phyloP scores from a whole-genome alignment of 2,888 invertebrate species.

The Apamea crenata region DNA sequence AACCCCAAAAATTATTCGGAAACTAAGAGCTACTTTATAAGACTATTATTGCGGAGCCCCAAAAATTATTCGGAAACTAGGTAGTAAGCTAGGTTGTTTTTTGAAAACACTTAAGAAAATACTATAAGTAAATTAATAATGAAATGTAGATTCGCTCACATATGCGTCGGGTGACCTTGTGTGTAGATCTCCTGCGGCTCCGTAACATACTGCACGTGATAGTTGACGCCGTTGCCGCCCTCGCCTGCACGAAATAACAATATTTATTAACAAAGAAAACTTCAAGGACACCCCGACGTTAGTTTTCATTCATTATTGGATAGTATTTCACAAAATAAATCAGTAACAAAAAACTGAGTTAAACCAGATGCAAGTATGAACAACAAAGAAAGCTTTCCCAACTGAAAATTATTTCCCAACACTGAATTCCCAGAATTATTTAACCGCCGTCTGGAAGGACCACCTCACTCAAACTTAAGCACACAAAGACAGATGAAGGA shows the following conservation, averaged over 20 bases:
- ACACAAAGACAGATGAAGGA: constrained; percentile 52
- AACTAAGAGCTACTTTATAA: no score
- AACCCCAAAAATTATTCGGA: background rate
- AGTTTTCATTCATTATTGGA: background rate
- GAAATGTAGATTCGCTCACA: constrained; percentile 74
- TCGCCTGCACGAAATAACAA: constrained; percentile 86
- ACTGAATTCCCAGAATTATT: constrained; percentile 10
- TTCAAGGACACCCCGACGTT: background rate
- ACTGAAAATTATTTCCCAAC: constrained; percentile 3
- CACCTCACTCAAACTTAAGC: constrained; percentile 22
- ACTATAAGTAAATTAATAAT: background rate
- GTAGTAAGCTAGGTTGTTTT: background rate
- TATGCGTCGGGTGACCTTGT: constrained; percentile 91
- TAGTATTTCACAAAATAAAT: background rate
- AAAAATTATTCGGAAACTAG: background rate
- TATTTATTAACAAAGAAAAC: constrained; percentile 29
- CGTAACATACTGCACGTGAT: constrained; percentile 93
- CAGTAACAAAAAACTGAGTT: background rate
- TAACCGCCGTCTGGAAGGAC: constrained; percentile 29
- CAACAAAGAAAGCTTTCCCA: constrained; percentile 8
- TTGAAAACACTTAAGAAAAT: background rate
- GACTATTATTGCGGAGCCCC: background rate
- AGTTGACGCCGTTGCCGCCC: constrained; percentile 91
- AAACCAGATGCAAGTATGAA: constrained; percentile 3
- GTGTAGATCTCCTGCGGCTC: constrained; percentile 92